Base-by-base conservation (phyloP, 2,888 invertebrate species). In the Achlya flavicornis region DNA sequence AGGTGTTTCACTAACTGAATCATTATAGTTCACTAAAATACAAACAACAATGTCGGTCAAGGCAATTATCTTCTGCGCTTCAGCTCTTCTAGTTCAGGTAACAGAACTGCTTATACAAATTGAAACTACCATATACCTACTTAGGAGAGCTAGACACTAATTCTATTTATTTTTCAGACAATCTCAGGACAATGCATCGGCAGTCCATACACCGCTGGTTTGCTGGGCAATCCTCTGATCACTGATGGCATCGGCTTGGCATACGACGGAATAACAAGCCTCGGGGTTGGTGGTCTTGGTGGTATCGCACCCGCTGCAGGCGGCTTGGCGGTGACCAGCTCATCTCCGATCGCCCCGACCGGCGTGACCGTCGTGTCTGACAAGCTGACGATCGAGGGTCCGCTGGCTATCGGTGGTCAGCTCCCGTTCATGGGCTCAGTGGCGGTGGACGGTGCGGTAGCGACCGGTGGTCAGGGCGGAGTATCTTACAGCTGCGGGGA, bases 381-480 rank as follows among this genome's bases (percentile, higher is more conserved):
- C 0, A 73, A 74, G 48, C 62, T 81, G 63, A 53, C 19, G n/a
- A 53, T 53, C 53, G 53, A 53, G 19, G 41, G 41, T 12, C 41
- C 41, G 6, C 14, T 60, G 41, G 19, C 60, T 19, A 12, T 33
- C 26, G 60, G 16, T 5, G 41, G 41, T 41, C 41, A 74, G 32
- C 57, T 75, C 58, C 84, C 82, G 0, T 77, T 80, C 46, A 60
- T 79, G 1, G 75, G 77, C 4, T 65, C 80, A 0, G 79, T 80
- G 3, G 69, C 66, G 7, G 61, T 85, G 38, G 81, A 83, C 66
- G 86, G 84, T 0, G 63, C 70, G 0, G 48, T 83, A 32, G 76
- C 77, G 1, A 72, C 74, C 7, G 57, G 63, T 7, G 78, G 79
- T 0, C 58, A 66, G 32, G 80, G 78, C 1, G 66, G 67, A 0